Evolutionary conservation across 2,888 invertebrate genomes (phyloP).

Genomic region (Apotomis turbidana): DNA sequence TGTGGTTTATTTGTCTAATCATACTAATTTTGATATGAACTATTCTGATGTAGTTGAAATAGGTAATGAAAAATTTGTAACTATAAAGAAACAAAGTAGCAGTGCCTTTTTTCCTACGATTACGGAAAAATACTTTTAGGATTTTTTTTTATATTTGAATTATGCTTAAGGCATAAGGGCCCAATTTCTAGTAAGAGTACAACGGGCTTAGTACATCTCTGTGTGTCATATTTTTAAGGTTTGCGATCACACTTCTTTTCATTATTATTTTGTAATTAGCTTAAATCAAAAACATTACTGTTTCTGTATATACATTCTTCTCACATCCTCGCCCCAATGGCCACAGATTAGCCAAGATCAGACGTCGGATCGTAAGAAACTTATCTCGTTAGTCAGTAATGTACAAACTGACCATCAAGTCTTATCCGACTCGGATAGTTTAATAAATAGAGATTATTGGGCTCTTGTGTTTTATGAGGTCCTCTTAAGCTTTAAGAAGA

Average conservation of each 20-base stretch:
- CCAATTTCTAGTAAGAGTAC: too few relatives aligned
- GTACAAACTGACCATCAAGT: conserved; percentile 58
- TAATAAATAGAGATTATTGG: conserved; percentile 73
- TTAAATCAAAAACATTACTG: background rate
- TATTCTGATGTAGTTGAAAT: background rate
- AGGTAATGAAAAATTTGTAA: too few relatives aligned
- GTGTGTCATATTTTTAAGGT: too few relatives aligned
- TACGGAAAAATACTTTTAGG: too few relatives aligned
- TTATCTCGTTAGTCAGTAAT: conserved; percentile 76
- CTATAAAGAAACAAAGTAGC: too few relatives aligned
- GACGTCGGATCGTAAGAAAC: conserved; percentile 65
- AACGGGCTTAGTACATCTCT: too few relatives aligned
- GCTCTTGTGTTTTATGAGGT: conserved; percentile 58
- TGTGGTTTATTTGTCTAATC: background rate
- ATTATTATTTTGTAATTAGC: too few relatives aligned
- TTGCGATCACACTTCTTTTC: too few relatives aligned
- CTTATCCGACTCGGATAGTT: conserved; percentile 50
- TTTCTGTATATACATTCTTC: conserved; percentile 39
- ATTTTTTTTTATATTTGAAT: too few relatives aligned
- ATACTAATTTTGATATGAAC: too few relatives aligned
- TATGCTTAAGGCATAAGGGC: too few relatives aligned
- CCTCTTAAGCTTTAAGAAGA: conserved; percentile 33
- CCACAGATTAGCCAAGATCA: conserved; percentile 61
- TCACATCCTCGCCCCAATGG: conserved; percentile 42
- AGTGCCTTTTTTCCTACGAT: too few relatives aligned